Base-by-base conservation (phyloP, 2,797 vertebrate genomes). In the Phylloscopus collybita region DNA sequence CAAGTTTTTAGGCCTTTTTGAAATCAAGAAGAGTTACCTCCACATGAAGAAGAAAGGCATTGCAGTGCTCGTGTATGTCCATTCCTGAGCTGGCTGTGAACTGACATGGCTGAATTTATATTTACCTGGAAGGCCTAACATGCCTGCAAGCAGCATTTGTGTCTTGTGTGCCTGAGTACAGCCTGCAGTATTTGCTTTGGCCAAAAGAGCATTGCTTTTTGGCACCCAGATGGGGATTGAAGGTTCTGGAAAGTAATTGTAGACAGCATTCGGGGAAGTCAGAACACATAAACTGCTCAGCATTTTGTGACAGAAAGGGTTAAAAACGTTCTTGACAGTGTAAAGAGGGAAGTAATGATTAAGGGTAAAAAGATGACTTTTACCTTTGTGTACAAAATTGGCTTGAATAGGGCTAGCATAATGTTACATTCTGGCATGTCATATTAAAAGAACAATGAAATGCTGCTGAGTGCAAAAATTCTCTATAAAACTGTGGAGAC, bases 131-230 rank as follows among this genome's bases (percentile, higher is more conserved):
- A 86, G 44, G 19, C 21, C 10, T 47, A 17, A 38, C 20, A 50
- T 36, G 26, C 0, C 0, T 56, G 40, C 5, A 57, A 15, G 13
- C 10, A 4, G 3, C 13, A 53, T 26, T 19, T 64, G 20, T 38
- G 53, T 20, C 8, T 20, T 7, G 5, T 36, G 22, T 49, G 25
- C n/a, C 70, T 81, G 26, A 74, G 15, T 29, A 47, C 6, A 38
- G 16, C 8, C 51, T 54, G 26, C 14, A 80, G n/a, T 32, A 38
- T 25, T 80, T 82, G 9, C 20, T 82, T 65, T 82, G 36, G 21
- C n/a, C 5, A 3, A 62, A 73, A 64, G 21, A 56, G 5, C 42
- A 25, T 15, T 45, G 21, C 4, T 10, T 92, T 80, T 86, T 71
- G 73, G 26, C 16, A 57, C 2, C 6, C 29, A 50, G 16, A 26